phyloP scores from a whole-genome alignment of 1,140 invertebrate genomes.

The Micrasema longulum region DNA sequence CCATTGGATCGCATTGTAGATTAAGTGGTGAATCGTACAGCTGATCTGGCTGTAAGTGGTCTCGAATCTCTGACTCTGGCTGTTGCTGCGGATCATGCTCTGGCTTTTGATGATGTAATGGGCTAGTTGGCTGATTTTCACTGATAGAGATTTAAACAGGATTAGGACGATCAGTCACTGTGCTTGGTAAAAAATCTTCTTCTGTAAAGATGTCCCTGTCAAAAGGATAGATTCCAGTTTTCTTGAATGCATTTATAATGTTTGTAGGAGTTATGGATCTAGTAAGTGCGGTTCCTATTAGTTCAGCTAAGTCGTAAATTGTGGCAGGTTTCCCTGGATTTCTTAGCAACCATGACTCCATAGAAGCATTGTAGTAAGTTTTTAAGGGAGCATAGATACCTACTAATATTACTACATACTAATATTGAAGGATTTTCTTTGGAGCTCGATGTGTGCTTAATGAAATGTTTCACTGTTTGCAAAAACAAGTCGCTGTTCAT shows the following conservation, averaged over 20 bases:
- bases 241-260: not conserved
- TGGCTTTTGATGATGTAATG: too few species aligned
- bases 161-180: slow-evolving; percentile 1
- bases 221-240: not conserved
- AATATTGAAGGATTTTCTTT: not conserved
- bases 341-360: not conserved
- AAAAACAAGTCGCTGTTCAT: slow-evolving; percentile 19
- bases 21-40: not conserved
- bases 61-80: too few species aligned
- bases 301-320: not conserved
- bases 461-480: not conserved
- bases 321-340: not conserved
- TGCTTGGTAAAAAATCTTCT: not conserved
- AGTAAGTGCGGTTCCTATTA: not conserved
- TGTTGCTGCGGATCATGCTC: too few species aligned
- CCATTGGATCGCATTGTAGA: not conserved
- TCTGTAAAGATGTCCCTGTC: not conserved
- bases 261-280: not conserved
- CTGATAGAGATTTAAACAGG: not conserved
- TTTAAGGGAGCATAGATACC: not conserved
- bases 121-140: too few species aligned
- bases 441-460: not conserved
- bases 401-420: not conserved
- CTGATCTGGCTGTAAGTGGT: not conserved
- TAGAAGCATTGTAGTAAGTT: not conserved